A percentile compares a stretch with the other conserved stretches of the same genome.
Conservation (phyloP, 23 tunicate species). For the Halocynthia roretzi region DNA sequence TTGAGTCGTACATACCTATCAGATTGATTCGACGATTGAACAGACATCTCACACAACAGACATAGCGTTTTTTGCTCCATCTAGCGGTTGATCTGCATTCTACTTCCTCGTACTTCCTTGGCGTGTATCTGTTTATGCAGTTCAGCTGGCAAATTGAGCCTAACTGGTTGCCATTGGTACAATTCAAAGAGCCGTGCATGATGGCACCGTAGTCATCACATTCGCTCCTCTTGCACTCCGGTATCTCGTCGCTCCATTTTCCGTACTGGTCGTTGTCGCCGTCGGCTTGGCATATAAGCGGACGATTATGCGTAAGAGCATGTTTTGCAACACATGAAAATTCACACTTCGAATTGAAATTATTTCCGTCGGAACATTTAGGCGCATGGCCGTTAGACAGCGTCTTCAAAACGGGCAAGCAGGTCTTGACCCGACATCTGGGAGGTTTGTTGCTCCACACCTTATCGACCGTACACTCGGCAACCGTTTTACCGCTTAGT, state of each 20-base stretch:
- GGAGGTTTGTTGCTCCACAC: not conserved
- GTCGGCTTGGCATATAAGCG: not conserved
- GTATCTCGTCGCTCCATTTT: not conserved
- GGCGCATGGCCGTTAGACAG: not conserved
- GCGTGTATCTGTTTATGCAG: not conserved
- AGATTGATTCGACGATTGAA: not conserved
- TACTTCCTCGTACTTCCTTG: not conserved
- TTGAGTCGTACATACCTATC: not conserved
- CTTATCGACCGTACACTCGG: not conserved
- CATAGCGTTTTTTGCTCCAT: not conserved
- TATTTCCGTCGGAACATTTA: not conserved
- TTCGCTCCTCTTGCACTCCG: not conserved
- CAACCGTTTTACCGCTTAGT: not conserved
- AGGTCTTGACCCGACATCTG: not conserved
- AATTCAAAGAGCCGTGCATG: not conserved
- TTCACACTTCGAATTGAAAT: not conserved
- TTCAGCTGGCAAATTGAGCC: constrained; percentile 5
- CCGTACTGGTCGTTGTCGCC: not conserved
- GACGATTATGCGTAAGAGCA: not conserved
- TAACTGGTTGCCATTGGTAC: not conserved
- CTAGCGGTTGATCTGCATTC: not conserved
- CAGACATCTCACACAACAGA: constrained; percentile 6
- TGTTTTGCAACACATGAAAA: not conserved
- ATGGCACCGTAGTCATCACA: not conserved
- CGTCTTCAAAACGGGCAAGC: not conserved